Conservation (phyloP, 2,888 invertebrate genomes). For the Drosophila formosana region DNA sequence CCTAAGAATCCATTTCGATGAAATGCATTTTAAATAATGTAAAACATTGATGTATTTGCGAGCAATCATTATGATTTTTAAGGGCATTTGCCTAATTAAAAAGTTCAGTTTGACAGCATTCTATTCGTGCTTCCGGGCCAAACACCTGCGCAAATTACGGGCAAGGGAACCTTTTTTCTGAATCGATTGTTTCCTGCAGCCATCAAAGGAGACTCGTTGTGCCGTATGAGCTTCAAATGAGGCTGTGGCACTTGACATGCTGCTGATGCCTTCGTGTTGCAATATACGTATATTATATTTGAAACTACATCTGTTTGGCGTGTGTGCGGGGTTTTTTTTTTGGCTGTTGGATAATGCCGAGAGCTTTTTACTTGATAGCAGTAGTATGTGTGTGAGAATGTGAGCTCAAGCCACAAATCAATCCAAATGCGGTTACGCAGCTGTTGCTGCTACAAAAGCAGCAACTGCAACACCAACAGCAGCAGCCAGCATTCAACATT, state of each 20-base stretch:
- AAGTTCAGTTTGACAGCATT: not conserved
- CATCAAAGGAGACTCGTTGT: not conserved
- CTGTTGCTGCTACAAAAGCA: conserved; percentile 62
- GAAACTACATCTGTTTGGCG: conserved; percentile 43
- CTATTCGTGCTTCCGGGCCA: not conserved
- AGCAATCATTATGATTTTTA: no score
- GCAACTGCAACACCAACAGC: conserved; percentile 16
- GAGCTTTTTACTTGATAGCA: conserved; percentile 30
- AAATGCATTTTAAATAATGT: no score
- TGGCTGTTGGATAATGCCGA: no score
- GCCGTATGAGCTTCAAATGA: conserved; percentile 10
- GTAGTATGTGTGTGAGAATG: conserved; percentile 4
- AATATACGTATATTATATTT: conserved; percentile 32
- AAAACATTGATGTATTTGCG: no score
- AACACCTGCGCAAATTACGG: conserved; percentile 3
- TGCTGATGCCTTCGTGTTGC: conserved; percentile 48
- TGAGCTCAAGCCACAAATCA: conserved; percentile 82
- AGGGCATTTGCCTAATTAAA: no score
- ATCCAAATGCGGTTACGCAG: conserved; percentile 84
- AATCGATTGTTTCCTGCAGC: conserved; percentile 12
- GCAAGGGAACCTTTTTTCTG: not conserved
- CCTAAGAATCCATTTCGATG: no score
- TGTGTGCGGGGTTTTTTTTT: not conserved
- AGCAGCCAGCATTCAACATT: conserved; percentile 29
- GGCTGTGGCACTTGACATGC: conserved; percentile 22